Base-by-base conservation (phyloP, 2,113 vertebrate genomes). In the Garra rufa region DNA sequence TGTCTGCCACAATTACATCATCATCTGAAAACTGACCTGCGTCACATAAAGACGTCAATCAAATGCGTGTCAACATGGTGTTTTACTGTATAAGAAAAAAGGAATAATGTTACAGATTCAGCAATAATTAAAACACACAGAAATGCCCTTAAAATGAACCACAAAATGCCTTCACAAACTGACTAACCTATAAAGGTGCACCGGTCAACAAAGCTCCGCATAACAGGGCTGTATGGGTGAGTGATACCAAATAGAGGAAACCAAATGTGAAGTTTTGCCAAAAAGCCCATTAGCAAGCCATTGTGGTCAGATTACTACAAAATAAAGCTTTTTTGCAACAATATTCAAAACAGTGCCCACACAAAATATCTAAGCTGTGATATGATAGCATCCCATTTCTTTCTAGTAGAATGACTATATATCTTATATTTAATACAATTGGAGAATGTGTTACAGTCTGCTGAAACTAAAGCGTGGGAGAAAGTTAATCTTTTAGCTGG, bases 1-100 rank as follows among this genome's bases (percentile, higher is more conserved):
- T 21, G 21, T 57, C 38, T 44, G 14, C n/a, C 14, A 59, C 13
- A 46, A 75, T 75, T 30, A 70, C 80, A 55, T 82, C 65, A 82
- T 14, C n/a, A 34, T 21, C 21, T 80, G 41, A n/a, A 38, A 38
- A 70, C 19, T 70, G 65, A 69, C 65, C 30, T 5, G 65, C 30
- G 30, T 69, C 10, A 69, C 17, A 9, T 21, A 67, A 41, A 69
- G 10, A 14, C 0, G 6, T 14, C 14, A 24, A 44, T 24, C 41
- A 3, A 75, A 19, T 69, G 65, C 15, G 17, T 38, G 24, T 46
- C 41, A 44, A 26, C 61, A 65, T 63, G 26, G 5, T 1, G 41
- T 73, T 44, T 44, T 24, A 43, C n/a, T n/a, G n/a, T n/a, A n/a
- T n/a, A n/a, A n/a, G 8, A 57, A 57, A 57, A 3, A 21, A 6